These are phyloP conservation scores for Cyprinella venusta DNA, from an alignment of 2,797 vertebrate genomes.

Conservation along the genomic window DNA sequence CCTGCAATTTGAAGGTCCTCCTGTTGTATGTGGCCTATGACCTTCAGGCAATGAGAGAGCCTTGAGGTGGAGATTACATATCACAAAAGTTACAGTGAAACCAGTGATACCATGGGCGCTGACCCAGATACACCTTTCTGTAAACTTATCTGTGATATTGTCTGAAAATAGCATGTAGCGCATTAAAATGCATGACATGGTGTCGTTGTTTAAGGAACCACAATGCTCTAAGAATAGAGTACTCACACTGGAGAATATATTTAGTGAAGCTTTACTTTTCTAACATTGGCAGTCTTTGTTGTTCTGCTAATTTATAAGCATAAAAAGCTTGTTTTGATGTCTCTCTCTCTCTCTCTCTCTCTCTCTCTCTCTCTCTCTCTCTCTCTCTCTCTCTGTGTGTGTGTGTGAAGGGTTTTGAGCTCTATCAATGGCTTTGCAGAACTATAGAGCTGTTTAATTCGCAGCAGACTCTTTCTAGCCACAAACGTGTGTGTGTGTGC, in stretches of 20 bases:
- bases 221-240: not conserved
- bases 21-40: slow-evolving; percentile 23
- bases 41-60: slow-evolving; percentile 24
- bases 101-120: no score
- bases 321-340: not conserved
- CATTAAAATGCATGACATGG: not conserved
- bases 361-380: not conserved
- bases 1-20: slow-evolving; percentile 27
- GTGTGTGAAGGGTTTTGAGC: slow-evolving; percentile 9
- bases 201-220: not conserved
- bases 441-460: slow-evolving; percentile 42
- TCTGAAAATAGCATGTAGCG: not conserved
- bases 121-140: slow-evolving; percentile 15
- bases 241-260: not conserved
- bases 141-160: slow-evolving; percentile 22
- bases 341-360: not conserved
- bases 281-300: not conserved
- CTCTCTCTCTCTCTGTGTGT: not conserved
- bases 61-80: slow-evolving; percentile 7
- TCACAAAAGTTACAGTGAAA: slow-evolving; percentile 22
- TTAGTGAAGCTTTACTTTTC: not conserved
- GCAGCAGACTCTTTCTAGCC: slow-evolving; percentile 17
- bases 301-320: not conserved
- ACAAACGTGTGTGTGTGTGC: slow-evolving; percentile 26
- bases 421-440: slow-evolving; percentile 37